phyloP scores from a whole-genome alignment of 2,113 vertebrate species.

The Scytalopus superciliaris region DNA sequence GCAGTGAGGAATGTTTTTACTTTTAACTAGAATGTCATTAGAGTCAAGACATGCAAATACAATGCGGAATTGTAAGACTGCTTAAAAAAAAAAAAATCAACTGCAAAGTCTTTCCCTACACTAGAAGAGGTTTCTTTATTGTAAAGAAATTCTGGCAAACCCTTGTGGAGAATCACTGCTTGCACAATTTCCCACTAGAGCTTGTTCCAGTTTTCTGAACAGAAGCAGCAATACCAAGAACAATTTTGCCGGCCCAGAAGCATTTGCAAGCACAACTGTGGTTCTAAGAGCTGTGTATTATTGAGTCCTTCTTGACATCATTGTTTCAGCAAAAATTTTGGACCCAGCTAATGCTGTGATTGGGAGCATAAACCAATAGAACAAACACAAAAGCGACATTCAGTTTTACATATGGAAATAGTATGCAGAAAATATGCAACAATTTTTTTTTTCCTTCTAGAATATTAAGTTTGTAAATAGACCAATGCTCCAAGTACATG shows the following conservation, averaged over 20 bases:
- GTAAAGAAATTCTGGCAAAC: not conserved
- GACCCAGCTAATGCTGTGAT: not conserved
- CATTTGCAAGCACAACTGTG: not conserved
- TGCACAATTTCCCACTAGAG: conserved; percentile 15
- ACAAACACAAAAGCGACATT: not conserved
- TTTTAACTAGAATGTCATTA: conserved; percentile 55
- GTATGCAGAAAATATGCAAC: not conserved
- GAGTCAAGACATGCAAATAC: conserved; percentile 20
- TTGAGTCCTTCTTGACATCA: not conserved
- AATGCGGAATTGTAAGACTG: not conserved
- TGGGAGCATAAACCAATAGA: not conserved
- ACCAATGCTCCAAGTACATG: not conserved
- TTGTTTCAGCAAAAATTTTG: not conserved
- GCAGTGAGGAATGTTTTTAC: conserved; percentile 28
- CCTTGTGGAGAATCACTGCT: not conserved
- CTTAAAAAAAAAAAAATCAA: not conserved
- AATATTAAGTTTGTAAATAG: not conserved
- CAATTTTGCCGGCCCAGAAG: not conserved
- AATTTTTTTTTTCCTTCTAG: not conserved
- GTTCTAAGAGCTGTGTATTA: not conserved
- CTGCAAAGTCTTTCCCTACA: not conserved
- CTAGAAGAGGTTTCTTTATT: not conserved
- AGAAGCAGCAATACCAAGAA: not conserved
- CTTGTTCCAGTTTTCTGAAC: conserved; percentile 8
- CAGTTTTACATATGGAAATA: not conserved